phyloP scores from a whole-genome alignment of 2,888 invertebrate species.

The Conchocele bisecta region DNA sequence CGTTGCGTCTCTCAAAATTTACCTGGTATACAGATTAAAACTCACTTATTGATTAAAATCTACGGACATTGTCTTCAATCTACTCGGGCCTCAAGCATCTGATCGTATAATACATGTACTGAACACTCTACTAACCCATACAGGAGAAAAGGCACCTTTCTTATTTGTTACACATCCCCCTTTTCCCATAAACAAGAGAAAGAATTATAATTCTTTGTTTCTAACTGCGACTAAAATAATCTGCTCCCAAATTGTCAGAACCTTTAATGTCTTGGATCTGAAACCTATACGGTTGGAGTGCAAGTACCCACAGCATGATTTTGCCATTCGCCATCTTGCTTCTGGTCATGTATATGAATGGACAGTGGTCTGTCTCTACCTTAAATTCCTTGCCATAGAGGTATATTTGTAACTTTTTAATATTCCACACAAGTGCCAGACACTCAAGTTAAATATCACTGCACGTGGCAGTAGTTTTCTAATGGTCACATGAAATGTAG shows the following conservation, averaged over 20 bases:
- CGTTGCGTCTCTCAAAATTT: no score
- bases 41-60: no score
- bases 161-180: no score
- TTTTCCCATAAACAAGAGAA: no score
- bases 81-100: no score
- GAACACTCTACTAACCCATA: no score
- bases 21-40: no score
- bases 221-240: no score
- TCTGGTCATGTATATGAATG: conserved; percentile 43
- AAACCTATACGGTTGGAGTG: conserved; percentile 38
- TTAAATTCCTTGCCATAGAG: conserved; percentile 51
- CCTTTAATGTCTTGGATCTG: conserved; percentile 38
- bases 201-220: no score
- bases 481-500: conserved; percentile 49
- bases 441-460: conserved; percentile 56
- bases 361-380: conserved; percentile 56
- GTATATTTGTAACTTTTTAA: conserved; percentile 49
- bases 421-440: conserved; percentile 52
- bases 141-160: no score
- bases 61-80: no score
- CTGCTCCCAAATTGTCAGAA: conserved; percentile 26
- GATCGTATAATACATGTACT: no score
- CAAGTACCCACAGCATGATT: conserved; percentile 56
- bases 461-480: conserved; percentile 44
- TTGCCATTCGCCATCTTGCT: conserved; percentile 41